Conservation (phyloP, 2,113 vertebrate species). For the Alces alces region DNA sequence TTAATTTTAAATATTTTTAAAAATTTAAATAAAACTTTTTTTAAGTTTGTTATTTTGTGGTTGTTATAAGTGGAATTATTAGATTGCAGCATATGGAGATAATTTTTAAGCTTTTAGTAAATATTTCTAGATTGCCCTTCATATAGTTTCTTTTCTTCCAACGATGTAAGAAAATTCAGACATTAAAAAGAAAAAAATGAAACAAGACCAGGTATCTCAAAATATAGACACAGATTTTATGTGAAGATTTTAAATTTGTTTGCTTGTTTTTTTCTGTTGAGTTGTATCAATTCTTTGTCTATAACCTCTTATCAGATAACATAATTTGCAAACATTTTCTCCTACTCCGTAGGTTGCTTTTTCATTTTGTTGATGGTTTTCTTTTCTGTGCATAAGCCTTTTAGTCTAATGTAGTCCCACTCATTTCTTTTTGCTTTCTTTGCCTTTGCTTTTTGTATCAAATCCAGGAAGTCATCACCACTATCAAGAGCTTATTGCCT, state of each 20-base stretch:
- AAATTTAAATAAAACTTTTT: background rate
- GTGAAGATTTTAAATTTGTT: background rate
- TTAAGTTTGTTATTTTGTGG: background rate
- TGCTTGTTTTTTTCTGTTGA: background rate
- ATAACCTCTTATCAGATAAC: background rate
- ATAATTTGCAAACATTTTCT: background rate
- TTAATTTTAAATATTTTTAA: background rate
- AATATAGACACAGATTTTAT: background rate
- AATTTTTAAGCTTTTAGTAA: background rate
- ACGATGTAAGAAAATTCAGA: background rate
- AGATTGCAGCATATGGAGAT: background rate
- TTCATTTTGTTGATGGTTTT: background rate
- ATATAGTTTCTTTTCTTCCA: background rate
- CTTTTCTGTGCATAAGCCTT: background rate
- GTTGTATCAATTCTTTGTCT: background rate
- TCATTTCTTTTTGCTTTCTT: background rate
- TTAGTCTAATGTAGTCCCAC: background rate
- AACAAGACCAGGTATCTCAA: background rate
- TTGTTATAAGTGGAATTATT: background rate
- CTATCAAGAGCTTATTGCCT: background rate
- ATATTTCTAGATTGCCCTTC: background rate
- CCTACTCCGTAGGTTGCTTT: background rate
- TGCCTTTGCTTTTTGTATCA: background rate
- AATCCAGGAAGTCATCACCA: background rate
- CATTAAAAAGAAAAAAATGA: background rate